Evolutionary conservation across 2,113 vertebrate species (phyloP).

Genomic region (Trogon surrucura): DNA sequence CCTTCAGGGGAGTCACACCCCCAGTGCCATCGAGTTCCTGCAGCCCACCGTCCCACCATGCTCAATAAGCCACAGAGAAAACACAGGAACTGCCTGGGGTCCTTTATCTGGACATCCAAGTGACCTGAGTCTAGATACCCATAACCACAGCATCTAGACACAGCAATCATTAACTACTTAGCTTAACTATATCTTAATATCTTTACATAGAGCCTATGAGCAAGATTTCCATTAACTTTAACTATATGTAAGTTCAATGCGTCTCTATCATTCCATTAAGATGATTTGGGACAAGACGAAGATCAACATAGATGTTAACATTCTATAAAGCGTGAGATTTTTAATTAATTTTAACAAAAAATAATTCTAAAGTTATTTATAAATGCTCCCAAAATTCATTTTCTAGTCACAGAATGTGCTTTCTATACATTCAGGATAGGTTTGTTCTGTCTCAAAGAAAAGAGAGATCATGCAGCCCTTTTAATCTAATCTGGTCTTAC

Average conservation of each 20-base stretch:
- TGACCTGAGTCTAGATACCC: not conserved
- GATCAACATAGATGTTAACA: slow-evolving; percentile 24
- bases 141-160: not conserved
- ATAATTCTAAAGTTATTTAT: slow-evolving; percentile 37
- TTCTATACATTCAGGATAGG: not conserved
- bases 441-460: slow-evolving; percentile 7
- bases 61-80: not conserved
- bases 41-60: not conserved
- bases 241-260: slow-evolving; percentile 5
- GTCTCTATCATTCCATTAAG: not conserved
- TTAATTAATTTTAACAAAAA: slow-evolving; percentile 34
- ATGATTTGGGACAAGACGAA: slow-evolving; percentile 37
- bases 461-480: not conserved
- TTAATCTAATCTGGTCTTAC: not conserved
- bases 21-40: not conserved
- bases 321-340: not conserved
- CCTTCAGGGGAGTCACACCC: not conserved
- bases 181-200: slow-evolving; percentile 41
- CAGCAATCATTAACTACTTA: not conserved
- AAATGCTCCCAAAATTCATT: not conserved
- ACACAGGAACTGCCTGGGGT: not conserved
- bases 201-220: not conserved
- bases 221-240: slow-evolving; percentile 50
- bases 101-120: not conserved
- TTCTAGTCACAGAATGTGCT: not conserved